Conservation (phyloP, 2,888 invertebrate genomes). For the Coleophora flavipennella region DNA sequence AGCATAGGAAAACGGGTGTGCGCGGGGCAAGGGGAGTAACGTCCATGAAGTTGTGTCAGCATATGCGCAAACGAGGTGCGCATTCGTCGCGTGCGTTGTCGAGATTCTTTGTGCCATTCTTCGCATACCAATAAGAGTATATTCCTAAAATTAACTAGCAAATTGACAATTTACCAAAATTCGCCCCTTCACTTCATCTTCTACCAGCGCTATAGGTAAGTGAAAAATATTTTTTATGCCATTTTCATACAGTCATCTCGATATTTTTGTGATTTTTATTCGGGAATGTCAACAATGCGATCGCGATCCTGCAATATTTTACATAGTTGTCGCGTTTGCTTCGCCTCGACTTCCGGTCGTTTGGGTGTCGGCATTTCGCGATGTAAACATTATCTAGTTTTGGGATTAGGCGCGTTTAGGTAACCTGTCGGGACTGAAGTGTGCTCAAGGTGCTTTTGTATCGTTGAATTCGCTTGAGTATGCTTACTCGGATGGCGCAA, state of each 20-base stretch:
- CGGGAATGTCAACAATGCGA: constrained; percentile 82
- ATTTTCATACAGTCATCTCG: constrained; percentile 75
- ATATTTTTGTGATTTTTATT: constrained; percentile 76
- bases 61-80: constrained; percentile 87
- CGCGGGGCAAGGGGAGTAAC: constrained; percentile 68
- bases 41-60: constrained; percentile 79
- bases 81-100: constrained; percentile 91
- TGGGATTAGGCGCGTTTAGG: constrained; percentile 54
- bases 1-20: constrained; percentile 47
- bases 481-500: constrained; percentile 73
- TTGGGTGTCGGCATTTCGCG: constrained; percentile 70
- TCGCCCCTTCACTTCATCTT: constrained; percentile 75
- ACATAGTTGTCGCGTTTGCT: constrained; percentile 84
- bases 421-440: constrained; percentile 65
- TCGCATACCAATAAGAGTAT: constrained; percentile 90
- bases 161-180: constrained; percentile 78
- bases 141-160: constrained; percentile 81
- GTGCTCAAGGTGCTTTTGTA: constrained; percentile 69
- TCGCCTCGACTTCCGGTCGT: constrained; percentile 73
- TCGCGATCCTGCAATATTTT: constrained; percentile 84
- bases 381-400: constrained; percentile 72
- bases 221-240: constrained; percentile 70
- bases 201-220: constrained; percentile 81
- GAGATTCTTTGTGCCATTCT: constrained; percentile 98
- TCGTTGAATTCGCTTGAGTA: constrained; percentile 70